phyloP scores from a whole-genome alignment of 2,888 invertebrate genomes.

The Eupithecia exiguata region DNA sequence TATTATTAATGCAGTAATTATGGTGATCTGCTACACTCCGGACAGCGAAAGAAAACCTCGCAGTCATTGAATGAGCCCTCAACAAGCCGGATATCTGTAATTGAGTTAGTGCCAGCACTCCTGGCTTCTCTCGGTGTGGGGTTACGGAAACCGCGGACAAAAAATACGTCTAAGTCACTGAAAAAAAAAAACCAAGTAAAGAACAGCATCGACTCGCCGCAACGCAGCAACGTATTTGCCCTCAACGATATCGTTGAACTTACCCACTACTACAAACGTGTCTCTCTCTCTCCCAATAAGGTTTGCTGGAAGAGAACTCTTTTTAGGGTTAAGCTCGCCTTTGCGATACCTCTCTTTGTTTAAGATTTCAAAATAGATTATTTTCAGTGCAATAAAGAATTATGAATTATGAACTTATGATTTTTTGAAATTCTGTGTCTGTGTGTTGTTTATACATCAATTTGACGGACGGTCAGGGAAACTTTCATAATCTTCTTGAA shows the following conservation, averaged over 20 bases:
- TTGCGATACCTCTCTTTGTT: too few relatives aligned
- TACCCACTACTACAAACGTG: too few relatives aligned
- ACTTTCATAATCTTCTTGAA: not conserved
- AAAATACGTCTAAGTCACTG: not conserved
- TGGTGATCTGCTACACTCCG: conserved; percentile 18
- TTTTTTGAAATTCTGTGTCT: too few relatives aligned
- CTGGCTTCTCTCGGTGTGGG: conserved; percentile 52
- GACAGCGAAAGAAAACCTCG: conserved; percentile 50
- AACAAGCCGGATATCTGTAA: conserved; percentile 73
- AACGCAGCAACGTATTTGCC: not conserved
- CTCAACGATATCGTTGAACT: too few relatives aligned
- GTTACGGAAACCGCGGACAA: conserved; percentile 52
- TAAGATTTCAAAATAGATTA: too few relatives aligned
- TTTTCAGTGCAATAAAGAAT: too few relatives aligned
- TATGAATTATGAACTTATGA: too few relatives aligned
- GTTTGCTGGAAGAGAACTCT: too few relatives aligned
- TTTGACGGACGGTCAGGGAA: not conserved
- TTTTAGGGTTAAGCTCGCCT: too few relatives aligned
- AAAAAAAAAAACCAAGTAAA: not conserved
- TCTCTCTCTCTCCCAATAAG: too few relatives aligned
- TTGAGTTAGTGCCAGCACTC: conserved; percentile 75
- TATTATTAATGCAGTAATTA: conserved; percentile 22
- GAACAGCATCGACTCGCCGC: not conserved
- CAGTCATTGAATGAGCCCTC: conserved; percentile 68
- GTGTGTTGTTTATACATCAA: not conserved